Percentiles rank a stretch among this genome's conserved stretches.
These are phyloP conservation scores for Microcaecilia unicolor DNA, from an alignment of 2,797 vertebrate genomes.

Conservation along the genomic window DNA sequence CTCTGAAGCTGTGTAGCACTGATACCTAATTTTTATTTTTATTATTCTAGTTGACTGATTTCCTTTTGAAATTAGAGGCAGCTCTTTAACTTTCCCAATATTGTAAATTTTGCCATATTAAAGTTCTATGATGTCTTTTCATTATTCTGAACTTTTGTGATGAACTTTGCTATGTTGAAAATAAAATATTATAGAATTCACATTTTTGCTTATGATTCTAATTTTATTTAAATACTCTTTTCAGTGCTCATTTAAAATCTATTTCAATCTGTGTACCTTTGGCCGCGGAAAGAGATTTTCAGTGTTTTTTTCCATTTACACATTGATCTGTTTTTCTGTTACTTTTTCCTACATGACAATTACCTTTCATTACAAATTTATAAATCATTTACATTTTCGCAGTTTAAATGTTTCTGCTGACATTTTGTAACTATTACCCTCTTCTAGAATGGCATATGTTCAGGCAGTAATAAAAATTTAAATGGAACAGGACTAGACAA, in stretches of 20 bases:
- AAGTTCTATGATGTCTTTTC: slow-evolving; percentile 55
- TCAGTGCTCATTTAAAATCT: slow-evolving; percentile 61
- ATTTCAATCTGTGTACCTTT: slow-evolving; percentile 47
- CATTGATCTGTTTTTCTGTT: slow-evolving; percentile 67
- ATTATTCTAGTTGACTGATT: slow-evolving; percentile 46
- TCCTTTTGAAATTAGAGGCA: slow-evolving; percentile 35
- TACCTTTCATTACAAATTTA: slow-evolving; percentile 94
- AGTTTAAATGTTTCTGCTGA: slow-evolving; percentile 86
- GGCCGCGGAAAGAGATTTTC: slow-evolving; percentile 47
- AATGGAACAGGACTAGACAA: slow-evolving; percentile 69
- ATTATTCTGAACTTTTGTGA: slow-evolving; percentile 55
- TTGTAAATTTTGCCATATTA: slow-evolving; percentile 50
- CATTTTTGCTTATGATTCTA: slow-evolving; percentile 56
- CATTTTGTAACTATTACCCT: slow-evolving; percentile 93
- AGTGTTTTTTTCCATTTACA: slow-evolving; percentile 49
- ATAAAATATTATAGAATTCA: slow-evolving; percentile 67
- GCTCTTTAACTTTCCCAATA: slow-evolving; percentile 35
- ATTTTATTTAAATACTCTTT: slow-evolving; percentile 64
- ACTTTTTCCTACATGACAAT: slow-evolving; percentile 75
- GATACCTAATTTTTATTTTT: slow-evolving; percentile 24
- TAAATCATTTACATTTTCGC: slow-evolving; percentile 87
- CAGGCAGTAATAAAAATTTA: slow-evolving; percentile 85
- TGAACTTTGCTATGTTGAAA: slow-evolving; percentile 62
- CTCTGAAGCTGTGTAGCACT: slow-evolving; percentile 30
- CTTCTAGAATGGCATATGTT: slow-evolving; percentile 81